Evolutionary conservation across 2,888 invertebrate genomes (phyloP), one percentile per base, ranked within the genome.

Genomic region (Anticlea derivata): DNA sequence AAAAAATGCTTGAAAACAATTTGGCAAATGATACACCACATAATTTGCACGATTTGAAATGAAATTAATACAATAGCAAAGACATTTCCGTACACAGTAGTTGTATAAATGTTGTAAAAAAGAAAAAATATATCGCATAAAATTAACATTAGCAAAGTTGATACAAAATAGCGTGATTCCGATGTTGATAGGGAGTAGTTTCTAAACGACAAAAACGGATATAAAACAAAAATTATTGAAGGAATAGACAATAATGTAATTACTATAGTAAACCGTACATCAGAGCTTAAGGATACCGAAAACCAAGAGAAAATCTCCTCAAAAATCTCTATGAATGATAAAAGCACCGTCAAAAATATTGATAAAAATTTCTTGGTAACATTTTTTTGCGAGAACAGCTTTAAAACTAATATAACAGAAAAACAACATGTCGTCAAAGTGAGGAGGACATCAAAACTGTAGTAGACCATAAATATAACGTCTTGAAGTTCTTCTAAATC

Each of bases 101-200:
- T 38, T 11, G 50, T 50, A 38, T 20, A 50, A 26, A 43, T 38
- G 20, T 24, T 38, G 31, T 50, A 50, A 6, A 43, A 24, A 6
- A 44, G 8, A 38, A 50, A 50, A 29, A 17, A 7, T 8, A 44
- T 11, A 44, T 50, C 50, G 38, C 38, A 31, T 17, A 40, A 5
- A 17, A 48, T 22, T 6, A 34, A 27, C 10, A 27, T 27, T 1
- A 40, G 6, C 10, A 40, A 48, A 34, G 13, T 29, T 8, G 10
- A 23, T 13, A 34, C 13, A 27, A 29, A 39, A 13, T 39, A 40
- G 1, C 29, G 6, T 10, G 45, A 37, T n/a, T 27, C 7, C 4
- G 27, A 26, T 0, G 7, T 5, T 1, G 34, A 44, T 10, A 34
- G 5, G 5, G 7, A 7, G 5, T 10, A 5, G 5, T 22, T 26